Evolutionary conservation across 2,888 invertebrate genomes (phyloP), one percentile per base, ranked within the genome.

Genomic region (Dimorphilus gyrociliatus): DNA sequence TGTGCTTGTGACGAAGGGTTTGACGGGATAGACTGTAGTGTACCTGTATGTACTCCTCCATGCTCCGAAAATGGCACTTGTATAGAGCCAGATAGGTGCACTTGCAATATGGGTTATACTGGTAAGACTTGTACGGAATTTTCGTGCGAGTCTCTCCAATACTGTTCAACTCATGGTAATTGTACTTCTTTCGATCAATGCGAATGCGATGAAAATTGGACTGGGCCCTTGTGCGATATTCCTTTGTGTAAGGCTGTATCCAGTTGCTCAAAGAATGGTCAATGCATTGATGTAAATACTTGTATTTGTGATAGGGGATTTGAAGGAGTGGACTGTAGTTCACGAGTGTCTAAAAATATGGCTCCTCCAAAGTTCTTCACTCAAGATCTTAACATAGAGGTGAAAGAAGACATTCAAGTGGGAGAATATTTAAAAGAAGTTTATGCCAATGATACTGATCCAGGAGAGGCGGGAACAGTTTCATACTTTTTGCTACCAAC

Each of bases 151-250:
- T 23, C 19, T 5, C 18, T 7, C 7, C 19, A 29, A 15, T 7
- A 19, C 3, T 29, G 29, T n/a, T 29, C 29, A 29, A 23, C 23
- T n/a, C 12, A 25, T 25, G 7, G 25, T n/a, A n/a, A n/a, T n/a
- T n/a, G n/a, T n/a, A n/a, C n/a, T n/a, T n/a, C n/a, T n/a, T n/a
- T n/a, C n/a, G n/a, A n/a, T n/a, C n/a, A n/a, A n/a, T n/a, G n/a
- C n/a, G n/a, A n/a, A n/a, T n/a, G n/a, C n/a, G n/a, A n/a, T n/a
- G n/a, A n/a, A n/a, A n/a, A n/a, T n/a, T n/a, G n/a, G n/a, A n/a
- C n/a, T n/a, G n/a, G n/a, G n/a, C n/a, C n/a, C n/a, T n/a, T n/a
- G n/a, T n/a, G n/a, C n/a, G n/a, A n/a, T n/a, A n/a, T n/a, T n/a
- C n/a, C n/a, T n/a, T n/a, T n/a, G n/a, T 19, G 19, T 16, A 23